phyloP scores from a whole-genome alignment of 2,888 invertebrate genomes.

The Volucella zonaria region DNA sequence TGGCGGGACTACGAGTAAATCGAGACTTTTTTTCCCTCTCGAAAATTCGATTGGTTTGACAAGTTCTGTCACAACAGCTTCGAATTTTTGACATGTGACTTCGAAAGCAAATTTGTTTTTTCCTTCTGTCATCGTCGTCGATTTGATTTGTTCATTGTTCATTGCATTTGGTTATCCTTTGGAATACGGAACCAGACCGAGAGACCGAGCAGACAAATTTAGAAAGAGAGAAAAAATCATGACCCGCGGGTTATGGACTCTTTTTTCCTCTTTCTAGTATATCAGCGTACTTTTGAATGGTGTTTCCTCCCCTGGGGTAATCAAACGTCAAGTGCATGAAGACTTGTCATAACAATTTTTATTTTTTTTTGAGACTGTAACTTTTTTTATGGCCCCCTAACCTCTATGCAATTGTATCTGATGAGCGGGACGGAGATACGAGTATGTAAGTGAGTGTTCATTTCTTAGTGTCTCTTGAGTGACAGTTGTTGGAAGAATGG shows the following conservation, averaged over 20 bases:
- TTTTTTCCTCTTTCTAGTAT: neutral
- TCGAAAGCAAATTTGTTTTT: neutral
- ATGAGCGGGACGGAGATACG: conserved; percentile 35
- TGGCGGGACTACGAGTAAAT: neutral
- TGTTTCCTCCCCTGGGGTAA: conserved; percentile 43
- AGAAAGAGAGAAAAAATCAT: too few relatives aligned
- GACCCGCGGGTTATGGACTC: too few relatives aligned
- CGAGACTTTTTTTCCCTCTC: conserved; percentile 3
- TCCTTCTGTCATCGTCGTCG: neutral
- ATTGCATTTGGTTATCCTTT: conserved; percentile 36
- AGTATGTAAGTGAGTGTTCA: conserved; percentile 46
- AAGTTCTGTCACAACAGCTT: conserved; percentile 34
- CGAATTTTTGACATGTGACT: conserved; percentile 4
- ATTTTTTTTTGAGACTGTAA: conserved; percentile 23
- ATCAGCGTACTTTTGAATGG: conserved; percentile 12
- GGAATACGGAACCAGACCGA: neutral
- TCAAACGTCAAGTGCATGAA: conserved; percentile 64
- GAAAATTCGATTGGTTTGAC: conserved; percentile 12
- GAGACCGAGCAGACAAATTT: neutral
- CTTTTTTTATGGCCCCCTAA: conserved; percentile 9
- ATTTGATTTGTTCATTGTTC: conserved; percentile 22
- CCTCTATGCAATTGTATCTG: conserved; percentile 27
- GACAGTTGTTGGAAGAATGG: conserved; percentile 36
- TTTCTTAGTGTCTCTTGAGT: conserved; percentile 62
- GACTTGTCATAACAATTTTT: conserved; percentile 64